Percentiles rank a stretch among this genome's conserved stretches.
Evolutionary conservation across 2,113 vertebrate species (phyloP).

Genomic region (Hippopotamus amphibius): DNA sequence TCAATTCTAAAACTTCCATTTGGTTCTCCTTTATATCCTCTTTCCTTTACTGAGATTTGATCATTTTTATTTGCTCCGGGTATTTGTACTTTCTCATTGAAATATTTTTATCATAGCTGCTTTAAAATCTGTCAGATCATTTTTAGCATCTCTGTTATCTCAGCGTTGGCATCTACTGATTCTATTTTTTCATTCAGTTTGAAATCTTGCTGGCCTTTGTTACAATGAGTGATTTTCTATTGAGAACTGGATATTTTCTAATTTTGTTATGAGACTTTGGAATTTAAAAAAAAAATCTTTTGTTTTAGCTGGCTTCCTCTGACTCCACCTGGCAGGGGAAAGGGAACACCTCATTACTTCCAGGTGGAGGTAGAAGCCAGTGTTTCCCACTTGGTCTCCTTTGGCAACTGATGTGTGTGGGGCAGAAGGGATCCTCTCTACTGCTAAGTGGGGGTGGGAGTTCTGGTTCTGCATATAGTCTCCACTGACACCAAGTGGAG

Average conservation of each 20-base stretch:
- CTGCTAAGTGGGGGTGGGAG: not conserved
- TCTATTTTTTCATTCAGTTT: not conserved
- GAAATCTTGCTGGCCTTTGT: not conserved
- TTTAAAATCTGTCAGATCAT: constrained; percentile 18
- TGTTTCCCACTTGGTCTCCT: not conserved
- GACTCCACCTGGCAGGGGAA: not conserved
- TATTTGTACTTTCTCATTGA: not conserved
- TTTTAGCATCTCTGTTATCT: not conserved
- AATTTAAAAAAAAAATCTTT: not conserved
- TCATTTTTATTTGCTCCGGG: not conserved
- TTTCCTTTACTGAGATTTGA: not conserved
- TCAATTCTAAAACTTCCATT: not conserved
- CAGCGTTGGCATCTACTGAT: not conserved
- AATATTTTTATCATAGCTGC: not conserved
- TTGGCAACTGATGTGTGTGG: not conserved
- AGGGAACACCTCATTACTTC: not conserved
- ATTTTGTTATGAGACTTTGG: not conserved
- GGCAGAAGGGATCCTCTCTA: not conserved
- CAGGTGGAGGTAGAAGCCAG: not conserved
- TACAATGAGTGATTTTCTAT: not conserved
- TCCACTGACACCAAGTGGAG: not conserved
- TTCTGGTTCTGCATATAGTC: not conserved
- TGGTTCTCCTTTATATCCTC: not conserved
- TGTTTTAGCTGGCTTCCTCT: not conserved
- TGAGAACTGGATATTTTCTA: not conserved